phyloP scores from a whole-genome alignment of 2,888 invertebrate genomes.

The Synergus japonicus region DNA sequence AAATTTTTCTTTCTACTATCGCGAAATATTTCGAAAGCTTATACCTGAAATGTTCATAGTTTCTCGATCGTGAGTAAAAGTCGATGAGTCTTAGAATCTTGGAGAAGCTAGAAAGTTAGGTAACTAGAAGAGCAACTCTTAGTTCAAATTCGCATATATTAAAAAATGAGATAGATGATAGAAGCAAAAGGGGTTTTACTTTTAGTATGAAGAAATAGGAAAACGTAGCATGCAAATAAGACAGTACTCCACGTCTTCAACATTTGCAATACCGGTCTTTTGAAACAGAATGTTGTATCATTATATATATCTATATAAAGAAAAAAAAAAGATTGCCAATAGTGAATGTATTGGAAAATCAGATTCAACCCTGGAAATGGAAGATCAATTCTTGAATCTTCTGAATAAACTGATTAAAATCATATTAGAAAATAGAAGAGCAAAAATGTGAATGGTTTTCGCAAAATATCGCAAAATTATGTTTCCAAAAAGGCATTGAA shows the following conservation, averaged over 20 bases:
- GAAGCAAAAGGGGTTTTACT: neutral
- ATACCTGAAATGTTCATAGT: neutral
- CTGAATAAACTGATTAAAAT: neutral
- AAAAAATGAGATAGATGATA: neutral
- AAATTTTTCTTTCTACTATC: neutral
- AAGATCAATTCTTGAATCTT: no score
- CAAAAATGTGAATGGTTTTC: neutral
- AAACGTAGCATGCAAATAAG: neutral
- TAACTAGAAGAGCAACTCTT: slow-evolving; percentile 25
- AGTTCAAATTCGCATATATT: neutral
- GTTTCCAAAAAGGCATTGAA: neutral
- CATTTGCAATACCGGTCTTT: neutral
- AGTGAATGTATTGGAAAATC: slow-evolving; percentile 22
- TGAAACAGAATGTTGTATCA: slow-evolving; percentile 10
- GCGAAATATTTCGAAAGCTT: neutral
- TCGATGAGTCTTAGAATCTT: slow-evolving; percentile 18
- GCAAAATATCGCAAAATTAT: neutral
- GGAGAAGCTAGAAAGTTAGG: slow-evolving; percentile 36
- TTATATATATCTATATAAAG: neutral
- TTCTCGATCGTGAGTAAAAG: slow-evolving; percentile 35
- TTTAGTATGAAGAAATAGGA: neutral
- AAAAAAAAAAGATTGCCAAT: neutral
- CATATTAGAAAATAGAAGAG: neutral
- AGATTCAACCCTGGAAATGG: neutral
- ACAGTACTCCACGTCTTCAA: neutral